Evolutionary conservation across 2,888 invertebrate genomes (phyloP).

Genomic region (Anthophora plumipes): DNA sequence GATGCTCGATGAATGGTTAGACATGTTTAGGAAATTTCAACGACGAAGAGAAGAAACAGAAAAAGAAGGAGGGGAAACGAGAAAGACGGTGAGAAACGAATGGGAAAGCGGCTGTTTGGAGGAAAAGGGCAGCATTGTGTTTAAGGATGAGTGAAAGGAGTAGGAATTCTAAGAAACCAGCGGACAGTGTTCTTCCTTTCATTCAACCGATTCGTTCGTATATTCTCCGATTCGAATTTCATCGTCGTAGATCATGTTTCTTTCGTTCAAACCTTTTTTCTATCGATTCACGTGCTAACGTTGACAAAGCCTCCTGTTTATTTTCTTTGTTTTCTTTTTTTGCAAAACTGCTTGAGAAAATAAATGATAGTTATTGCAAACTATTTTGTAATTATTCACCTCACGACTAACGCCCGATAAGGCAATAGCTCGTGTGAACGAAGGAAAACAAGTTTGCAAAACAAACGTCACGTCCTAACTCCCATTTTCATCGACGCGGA

Average conservation of each 20-base stretch:
- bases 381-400: constrained; percentile 31
- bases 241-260: background rate
- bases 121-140: constrained; percentile 41
- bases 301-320: background rate
- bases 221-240: constrained; percentile 21
- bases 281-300: background rate
- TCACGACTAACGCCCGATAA: constrained; percentile 23
- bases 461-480: constrained; percentile 14
- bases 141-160: constrained; percentile 42
- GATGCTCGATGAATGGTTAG: constrained; percentile 24
- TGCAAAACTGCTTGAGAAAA: background rate
- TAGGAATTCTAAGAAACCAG: constrained; percentile 12
- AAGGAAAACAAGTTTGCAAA: constrained; percentile 32
- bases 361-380: constrained; percentile 23
- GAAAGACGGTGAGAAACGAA: constrained; percentile 12
- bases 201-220: constrained; percentile 32
- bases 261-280: background rate
- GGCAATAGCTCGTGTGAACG: constrained; percentile 15
- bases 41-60: background rate
- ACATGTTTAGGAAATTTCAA: constrained; percentile 8
- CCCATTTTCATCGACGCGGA: constrained; percentile 5
- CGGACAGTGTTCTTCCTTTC: constrained; percentile 31
- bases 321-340: background rate
- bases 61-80: background rate
- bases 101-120: constrained; percentile 26